Conservation (phyloP, 2,113 vertebrate species). For the Sturnira hondurensis region DNA sequence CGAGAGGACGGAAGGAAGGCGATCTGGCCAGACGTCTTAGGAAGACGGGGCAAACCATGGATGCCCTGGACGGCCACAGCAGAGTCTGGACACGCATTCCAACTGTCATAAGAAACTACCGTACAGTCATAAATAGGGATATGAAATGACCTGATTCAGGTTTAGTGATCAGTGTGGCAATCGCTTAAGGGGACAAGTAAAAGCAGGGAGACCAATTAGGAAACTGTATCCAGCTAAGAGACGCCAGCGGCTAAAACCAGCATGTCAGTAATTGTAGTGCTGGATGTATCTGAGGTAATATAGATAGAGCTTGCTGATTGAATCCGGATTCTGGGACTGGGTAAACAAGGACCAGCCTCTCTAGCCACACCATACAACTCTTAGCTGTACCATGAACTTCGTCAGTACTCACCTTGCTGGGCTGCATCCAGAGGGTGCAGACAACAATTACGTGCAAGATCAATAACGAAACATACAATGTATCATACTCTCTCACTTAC, state of each 20-base stretch:
- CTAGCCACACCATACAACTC: rapidly evolving
- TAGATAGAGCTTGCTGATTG: background rate
- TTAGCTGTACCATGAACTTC: rapidly evolving
- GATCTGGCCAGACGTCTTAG: rapidly evolving
- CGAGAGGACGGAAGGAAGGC: background rate
- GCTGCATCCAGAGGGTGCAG: too few relatives aligned
- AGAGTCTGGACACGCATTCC: background rate
- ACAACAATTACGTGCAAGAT: background rate
- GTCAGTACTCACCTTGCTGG: background rate
- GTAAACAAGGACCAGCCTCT: background rate
- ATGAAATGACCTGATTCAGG: background rate
- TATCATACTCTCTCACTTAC: constrained; percentile 67
- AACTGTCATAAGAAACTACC: background rate
- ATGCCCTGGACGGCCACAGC: background rate
- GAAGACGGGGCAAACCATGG: background rate
- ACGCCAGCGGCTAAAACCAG: background rate
- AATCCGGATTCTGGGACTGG: too few relatives aligned
- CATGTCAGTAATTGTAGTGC: too few relatives aligned
- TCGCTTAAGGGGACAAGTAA: background rate
- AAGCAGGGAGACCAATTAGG: background rate
- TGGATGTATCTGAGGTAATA: background rate
- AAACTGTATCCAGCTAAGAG: background rate
- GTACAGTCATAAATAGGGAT: too few relatives aligned
- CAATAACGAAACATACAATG: background rate
- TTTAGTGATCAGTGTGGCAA: background rate